Evolutionary conservation across 2,888 invertebrate genomes (phyloP).

Genomic region (Mesorhabditis spiculigera): DNA sequence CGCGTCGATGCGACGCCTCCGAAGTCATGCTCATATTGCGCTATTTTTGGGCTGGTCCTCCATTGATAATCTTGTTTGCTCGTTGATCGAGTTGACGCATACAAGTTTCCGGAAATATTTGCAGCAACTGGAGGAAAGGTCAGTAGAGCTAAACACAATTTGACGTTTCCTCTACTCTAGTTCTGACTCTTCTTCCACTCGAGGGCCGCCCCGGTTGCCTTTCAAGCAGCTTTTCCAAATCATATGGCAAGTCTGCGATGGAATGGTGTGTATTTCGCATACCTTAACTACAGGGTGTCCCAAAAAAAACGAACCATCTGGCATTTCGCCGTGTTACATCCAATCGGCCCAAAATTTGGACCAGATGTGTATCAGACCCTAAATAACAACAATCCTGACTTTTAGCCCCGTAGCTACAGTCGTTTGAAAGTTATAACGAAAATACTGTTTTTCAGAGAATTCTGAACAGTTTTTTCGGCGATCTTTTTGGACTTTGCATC

Average conservation of each 20-base stretch:
- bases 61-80: conserved; percentile 38
- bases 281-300: no score
- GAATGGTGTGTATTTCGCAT: conserved; percentile 24
- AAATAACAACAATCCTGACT: no score
- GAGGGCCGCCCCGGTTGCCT: conserved; percentile 17
- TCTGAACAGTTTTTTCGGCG: neutral
- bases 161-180: conserved; percentile 5
- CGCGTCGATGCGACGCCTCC: conserved; percentile 36
- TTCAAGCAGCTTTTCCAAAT: conserved; percentile 30
- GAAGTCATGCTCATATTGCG: conserved; percentile 41
- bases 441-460: no score
- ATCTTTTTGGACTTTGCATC: no score
- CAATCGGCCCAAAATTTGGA: no score
- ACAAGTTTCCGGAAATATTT: conserved; percentile 43
- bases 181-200: conserved; percentile 5
- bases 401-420: no score
- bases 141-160: conserved; percentile 7
- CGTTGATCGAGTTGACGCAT: conserved; percentile 42
- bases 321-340: no score
- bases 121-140: conserved; percentile 38
- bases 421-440: no score
- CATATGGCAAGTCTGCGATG: conserved; percentile 37
- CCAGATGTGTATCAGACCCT: no score
- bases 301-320: no score
- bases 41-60: conserved; percentile 44